phyloP scores from a whole-genome alignment of 2,113 vertebrate species.

The Sylvietta virens region DNA sequence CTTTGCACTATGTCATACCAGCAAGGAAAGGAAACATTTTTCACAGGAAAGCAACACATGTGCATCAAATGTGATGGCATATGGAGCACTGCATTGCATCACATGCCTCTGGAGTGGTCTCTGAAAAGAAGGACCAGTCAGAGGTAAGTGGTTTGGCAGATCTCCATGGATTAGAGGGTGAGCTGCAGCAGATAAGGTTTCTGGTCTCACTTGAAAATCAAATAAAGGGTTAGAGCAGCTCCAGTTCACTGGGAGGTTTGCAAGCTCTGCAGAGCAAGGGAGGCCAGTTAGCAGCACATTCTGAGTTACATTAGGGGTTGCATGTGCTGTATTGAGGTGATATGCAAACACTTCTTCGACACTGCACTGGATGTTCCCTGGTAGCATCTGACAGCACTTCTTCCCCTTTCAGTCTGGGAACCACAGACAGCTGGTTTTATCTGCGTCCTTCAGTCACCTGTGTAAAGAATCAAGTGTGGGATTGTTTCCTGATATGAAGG shows the following conservation, averaged over 20 bases:
- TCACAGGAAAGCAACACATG: neutral
- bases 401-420: neutral
- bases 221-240: neutral
- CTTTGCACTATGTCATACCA: neutral
- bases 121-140: neutral
- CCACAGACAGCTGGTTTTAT: neutral
- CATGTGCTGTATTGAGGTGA: rapidly evolving
- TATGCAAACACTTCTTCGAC: rapidly evolving
- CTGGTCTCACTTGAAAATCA: neutral
- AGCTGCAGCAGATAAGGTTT: neutral
- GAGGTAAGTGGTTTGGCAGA: neutral
- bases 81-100: rapidly evolving
- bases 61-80: neutral
- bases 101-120: neutral
- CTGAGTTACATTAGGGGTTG: neutral
- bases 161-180: neutral
- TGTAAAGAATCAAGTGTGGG: neutral
- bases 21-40: neutral
- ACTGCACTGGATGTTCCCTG: rapidly evolving
- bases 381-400: neutral
- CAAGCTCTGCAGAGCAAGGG: neutral
- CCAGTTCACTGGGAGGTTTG: neutral
- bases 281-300: neutral
- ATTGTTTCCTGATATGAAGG: neutral
- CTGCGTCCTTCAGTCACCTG: rapidly evolving